Evolutionary conservation across 2,797 vertebrate species (phyloP).

Genomic region (Sebastes oblongus): DNA sequence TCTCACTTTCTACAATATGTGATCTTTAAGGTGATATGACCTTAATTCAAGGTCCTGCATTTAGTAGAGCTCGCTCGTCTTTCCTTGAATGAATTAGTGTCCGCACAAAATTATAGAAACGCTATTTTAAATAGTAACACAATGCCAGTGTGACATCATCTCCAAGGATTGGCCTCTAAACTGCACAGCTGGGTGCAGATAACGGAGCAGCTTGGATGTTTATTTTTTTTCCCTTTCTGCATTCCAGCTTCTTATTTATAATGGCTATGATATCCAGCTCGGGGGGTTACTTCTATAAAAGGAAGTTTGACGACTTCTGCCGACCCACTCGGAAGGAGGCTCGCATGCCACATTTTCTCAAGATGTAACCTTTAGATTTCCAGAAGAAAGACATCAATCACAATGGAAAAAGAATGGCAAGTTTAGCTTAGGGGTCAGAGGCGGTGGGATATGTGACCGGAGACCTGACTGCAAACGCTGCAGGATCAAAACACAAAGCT

Average conservation of each 20-base stretch:
- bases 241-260: conserved; percentile 80
- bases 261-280: conserved; percentile 71
- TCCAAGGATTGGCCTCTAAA: conserved; percentile 56
- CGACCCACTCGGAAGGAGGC: conserved; percentile 47
- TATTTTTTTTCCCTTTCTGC: conserved; percentile 73
- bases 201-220: conserved; percentile 67
- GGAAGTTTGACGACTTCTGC: conserved; percentile 73
- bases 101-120: conserved; percentile 23
- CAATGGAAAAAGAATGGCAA: conserved; percentile 32
- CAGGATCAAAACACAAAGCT: conserved; percentile 11
- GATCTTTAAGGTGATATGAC: not conserved
- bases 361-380: conserved; percentile 69
- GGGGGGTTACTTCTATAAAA: conserved; percentile 80
- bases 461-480: not conserved
- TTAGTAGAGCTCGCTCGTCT: conserved; percentile 12
- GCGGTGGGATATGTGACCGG: conserved; percentile 23
- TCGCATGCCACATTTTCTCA: conserved; percentile 60
- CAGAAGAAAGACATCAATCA: conserved; percentile 58
- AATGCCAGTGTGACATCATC: conserved; percentile 71
- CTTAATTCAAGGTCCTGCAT: conserved; percentile 20
- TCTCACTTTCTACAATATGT: not conserved
- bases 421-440: conserved; percentile 45
- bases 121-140: conserved; percentile 51
- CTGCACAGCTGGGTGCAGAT: conserved; percentile 72
- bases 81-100: conserved; percentile 41